A percentile compares a stretch with the other conserved stretches of the same genome.
phyloP scores from a whole-genome alignment of 2,113 vertebrate species.

The Hassar affinis region DNA sequence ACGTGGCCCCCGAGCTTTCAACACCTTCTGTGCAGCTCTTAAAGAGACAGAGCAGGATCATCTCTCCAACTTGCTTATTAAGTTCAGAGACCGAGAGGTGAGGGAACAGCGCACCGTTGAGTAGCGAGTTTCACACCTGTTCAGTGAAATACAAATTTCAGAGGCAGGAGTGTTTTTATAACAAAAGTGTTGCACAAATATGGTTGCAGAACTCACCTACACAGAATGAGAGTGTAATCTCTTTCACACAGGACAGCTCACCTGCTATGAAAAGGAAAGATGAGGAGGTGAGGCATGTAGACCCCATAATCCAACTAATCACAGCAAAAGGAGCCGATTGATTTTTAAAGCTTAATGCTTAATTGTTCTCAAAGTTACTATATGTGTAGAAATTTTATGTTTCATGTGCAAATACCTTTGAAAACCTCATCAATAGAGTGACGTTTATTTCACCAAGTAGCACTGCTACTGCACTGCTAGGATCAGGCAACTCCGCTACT shows the following conservation, averaged over 20 bases:
- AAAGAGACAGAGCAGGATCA: conserved; percentile 86
- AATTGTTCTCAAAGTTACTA: background rate
- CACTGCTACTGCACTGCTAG: too few species aligned
- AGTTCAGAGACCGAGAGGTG: conserved; percentile 60
- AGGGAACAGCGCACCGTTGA: conserved; percentile 25
- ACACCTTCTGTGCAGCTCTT: conserved; percentile 83
- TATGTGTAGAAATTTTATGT: background rate
- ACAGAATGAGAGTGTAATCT: conserved; percentile 6
- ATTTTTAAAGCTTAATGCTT: background rate
- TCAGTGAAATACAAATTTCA: conserved; percentile 1
- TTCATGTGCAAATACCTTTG: background rate
- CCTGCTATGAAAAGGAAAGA: conserved; percentile 10
- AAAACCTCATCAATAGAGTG: background rate
- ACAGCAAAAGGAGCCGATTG: background rate
- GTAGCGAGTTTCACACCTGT: conserved; percentile 6
- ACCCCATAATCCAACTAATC: background rate
- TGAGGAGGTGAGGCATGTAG: background rate
- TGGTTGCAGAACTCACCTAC: conserved; percentile 1
- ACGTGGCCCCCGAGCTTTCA: conserved; percentile 86
- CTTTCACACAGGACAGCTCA: conserved; percentile 20
- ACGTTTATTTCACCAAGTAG: background rate
- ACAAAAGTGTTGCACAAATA: background rate
- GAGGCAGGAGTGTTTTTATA: background rate
- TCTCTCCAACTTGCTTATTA: conserved; percentile 70
- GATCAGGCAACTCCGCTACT: too few species aligned